A percentile compares a stretch with the other conserved stretches of the same genome.
Conservation (phyloP, 2,113 vertebrate genomes). For the Recurvirostra avosetta region DNA sequence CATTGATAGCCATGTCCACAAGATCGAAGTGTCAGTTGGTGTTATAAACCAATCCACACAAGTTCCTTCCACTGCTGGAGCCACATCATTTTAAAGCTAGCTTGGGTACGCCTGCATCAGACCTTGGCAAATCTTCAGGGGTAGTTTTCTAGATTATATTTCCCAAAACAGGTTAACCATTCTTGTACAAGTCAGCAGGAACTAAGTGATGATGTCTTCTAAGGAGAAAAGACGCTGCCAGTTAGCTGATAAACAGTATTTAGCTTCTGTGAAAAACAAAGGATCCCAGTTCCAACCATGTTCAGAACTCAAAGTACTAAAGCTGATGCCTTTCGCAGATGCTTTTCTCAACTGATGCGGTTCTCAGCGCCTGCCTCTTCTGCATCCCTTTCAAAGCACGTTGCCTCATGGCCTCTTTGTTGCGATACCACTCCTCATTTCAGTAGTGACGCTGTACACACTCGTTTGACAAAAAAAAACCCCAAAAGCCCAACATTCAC, state of each 20-base stretch:
- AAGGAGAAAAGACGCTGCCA: neutral
- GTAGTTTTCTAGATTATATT: neutral
- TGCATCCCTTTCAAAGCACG: neutral
- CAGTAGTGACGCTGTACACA: neutral
- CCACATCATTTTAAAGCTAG: neutral
- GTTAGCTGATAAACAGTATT: slow-evolving; percentile 4
- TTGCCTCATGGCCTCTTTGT: neutral
- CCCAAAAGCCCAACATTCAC: neutral
- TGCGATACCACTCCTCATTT: neutral
- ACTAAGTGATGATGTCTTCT: neutral
- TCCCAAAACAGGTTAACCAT: neutral
- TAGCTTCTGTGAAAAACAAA: slow-evolving; percentile 29
- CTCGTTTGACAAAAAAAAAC: neutral
- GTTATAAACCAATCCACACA: neutral
- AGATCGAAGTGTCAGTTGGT: neutral
- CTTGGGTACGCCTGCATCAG: neutral
- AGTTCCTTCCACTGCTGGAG: neutral
- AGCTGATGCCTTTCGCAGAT: slow-evolving; percentile 18
- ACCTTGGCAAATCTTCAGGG: neutral
- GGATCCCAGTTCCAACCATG: neutral
- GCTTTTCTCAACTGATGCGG: neutral
- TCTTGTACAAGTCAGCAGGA: neutral
- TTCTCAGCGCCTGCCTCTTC: neutral
- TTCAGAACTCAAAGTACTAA: neutral
- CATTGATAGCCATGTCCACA: neutral